Conservation (phyloP, 2,113 vertebrate genomes). For the Equus quagga region DNA sequence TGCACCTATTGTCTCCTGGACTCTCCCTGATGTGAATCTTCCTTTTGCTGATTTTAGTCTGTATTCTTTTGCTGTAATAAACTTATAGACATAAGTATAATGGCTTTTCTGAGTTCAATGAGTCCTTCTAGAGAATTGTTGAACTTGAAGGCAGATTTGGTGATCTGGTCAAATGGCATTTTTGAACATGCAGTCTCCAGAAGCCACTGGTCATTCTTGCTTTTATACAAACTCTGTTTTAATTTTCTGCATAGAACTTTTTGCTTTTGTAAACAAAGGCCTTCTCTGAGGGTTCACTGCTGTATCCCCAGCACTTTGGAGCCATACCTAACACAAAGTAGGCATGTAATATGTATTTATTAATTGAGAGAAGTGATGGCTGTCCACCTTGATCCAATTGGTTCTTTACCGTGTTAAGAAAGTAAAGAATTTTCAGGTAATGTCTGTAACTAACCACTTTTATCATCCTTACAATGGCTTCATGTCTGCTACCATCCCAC, state of each 20-base stretch:
- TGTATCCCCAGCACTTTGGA: neutral
- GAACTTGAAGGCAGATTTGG: neutral
- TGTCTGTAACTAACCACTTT: neutral
- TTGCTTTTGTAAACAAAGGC: neutral
- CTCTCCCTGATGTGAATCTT: neutral
- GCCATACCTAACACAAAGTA: neutral
- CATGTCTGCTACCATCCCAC: neutral
- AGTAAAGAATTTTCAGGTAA: neutral
- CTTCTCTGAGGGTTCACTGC: neutral
- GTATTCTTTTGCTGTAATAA: neutral
- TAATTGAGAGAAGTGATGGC: neutral
- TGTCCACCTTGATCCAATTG: neutral
- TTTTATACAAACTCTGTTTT: neutral
- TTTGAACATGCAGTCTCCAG: neutral
- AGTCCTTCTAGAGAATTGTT: neutral
- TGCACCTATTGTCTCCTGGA: neutral
- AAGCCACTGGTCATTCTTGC: neutral
- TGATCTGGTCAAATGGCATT: neutral
- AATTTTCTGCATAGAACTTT: neutral
- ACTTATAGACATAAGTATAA: neutral
- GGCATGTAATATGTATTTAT: neutral
- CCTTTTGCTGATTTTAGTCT: neutral
- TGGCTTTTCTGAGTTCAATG: neutral
- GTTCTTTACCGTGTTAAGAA: constrained; percentile 23
- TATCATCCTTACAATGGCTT: neutral